These are phyloP conservation scores for Alauda arvensis DNA, from an alignment of 2,797 vertebrate genomes.

Conservation along the genomic window DNA sequence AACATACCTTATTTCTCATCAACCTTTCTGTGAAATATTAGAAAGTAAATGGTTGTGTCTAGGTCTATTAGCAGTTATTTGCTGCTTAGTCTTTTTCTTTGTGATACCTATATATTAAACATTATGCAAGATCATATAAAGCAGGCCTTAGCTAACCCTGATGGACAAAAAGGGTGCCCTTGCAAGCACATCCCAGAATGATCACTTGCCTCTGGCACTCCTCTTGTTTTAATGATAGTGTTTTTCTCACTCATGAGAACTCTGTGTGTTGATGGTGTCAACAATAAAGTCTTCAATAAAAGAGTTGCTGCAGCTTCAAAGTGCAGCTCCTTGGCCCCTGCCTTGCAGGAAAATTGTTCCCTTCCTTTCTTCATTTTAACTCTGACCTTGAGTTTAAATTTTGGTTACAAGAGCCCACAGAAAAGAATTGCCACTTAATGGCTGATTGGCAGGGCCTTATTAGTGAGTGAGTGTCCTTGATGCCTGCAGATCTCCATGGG, in stretches of 20 bases:
- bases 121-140: background rate
- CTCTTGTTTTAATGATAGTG: background rate
- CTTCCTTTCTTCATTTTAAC: conserved; percentile 25
- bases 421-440: background rate
- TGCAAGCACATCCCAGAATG: background rate
- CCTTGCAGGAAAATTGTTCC: background rate
- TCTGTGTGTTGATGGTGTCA: background rate
- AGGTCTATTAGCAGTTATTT: background rate
- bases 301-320: background rate
- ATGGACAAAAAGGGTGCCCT: background rate
- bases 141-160: background rate
- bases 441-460: background rate
- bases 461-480: background rate
- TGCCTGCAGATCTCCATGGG: background rate
- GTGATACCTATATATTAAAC: background rate
- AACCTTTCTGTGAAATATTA: background rate
- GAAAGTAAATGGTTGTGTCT: background rate
- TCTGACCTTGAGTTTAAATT: background rate
- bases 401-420: background rate
- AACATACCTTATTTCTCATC: background rate
- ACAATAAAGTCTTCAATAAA: background rate
- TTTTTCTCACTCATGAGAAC: background rate
- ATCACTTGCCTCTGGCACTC: background rate
- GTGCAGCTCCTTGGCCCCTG: background rate
- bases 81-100: background rate